Evolutionary conservation across 2,888 invertebrate species (phyloP).

Genomic region (Caenorhabditis sinica): DNA sequence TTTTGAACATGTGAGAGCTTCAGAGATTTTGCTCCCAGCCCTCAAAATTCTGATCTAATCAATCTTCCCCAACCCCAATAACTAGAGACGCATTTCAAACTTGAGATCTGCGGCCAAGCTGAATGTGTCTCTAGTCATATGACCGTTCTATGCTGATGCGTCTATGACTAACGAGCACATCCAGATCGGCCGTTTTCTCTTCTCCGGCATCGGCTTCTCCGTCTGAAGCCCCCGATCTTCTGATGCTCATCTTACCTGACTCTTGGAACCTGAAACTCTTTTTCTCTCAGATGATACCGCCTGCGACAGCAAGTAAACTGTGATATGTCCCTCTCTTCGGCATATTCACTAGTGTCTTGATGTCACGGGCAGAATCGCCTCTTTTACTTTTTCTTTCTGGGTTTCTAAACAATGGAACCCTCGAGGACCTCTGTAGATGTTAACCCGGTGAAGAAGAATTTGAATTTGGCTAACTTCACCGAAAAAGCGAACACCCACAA

Average conservation of each 20-base stretch:
- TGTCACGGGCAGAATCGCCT: constrained; percentile 31
- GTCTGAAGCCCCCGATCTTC: background rate
- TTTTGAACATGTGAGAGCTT: background rate
- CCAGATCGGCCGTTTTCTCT: constrained; percentile 66
- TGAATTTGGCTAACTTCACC: constrained; percentile 30
- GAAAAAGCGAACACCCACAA: constrained; percentile 56
- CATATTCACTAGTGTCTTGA: constrained; percentile 58
- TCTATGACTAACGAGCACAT: constrained; percentile 72
- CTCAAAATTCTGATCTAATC: background rate
- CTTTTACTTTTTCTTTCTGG: background rate
- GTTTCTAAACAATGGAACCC: constrained; percentile 1
- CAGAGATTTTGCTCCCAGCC: no score
- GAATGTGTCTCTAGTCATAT: constrained; percentile 78
- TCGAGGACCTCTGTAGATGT: constrained; percentile 60
- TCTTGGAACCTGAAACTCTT: background rate
- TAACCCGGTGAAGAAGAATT: constrained; percentile 64
- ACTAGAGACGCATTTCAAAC: constrained; percentile 3
- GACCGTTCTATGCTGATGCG: background rate
- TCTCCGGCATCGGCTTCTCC: constrained; percentile 1
- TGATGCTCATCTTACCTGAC: background rate
- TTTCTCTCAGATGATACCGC: constrained; percentile 24
- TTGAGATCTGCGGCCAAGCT: constrained; percentile 66
- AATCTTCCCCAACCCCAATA: background rate
- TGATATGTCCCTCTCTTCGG: constrained; percentile 40
- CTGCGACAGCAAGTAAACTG: constrained; percentile 71